Evolutionary conservation across 37 sponge, comb jelly and placozoan species (phyloP), one percentile per base, ranked within the genome.

Genomic region (Diacarnus erythraeanus): DNA sequence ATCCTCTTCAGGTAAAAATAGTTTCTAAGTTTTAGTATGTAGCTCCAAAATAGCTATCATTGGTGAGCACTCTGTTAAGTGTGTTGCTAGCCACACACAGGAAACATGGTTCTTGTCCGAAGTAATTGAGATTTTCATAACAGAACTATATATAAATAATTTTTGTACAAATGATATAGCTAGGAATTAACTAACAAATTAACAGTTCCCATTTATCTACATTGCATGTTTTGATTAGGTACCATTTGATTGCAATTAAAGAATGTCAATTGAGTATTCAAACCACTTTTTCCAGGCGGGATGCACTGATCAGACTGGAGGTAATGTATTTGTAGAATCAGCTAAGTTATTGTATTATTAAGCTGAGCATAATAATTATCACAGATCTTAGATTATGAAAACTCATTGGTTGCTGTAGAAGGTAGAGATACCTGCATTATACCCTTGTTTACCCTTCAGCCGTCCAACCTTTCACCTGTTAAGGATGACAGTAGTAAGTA

Each of bases 351-450:
- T 34, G 1, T 37, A 30, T 42, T 21, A 20, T 74, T 59, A 1
- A 76, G 4, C 38, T 60, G 59, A 42, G n/a, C 57, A 33, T 74
- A 30, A 56, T n/a, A n/a, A n/a, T n/a, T n/a, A n/a, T 69, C 78
- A 17, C 57, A 96, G 97, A 80, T 96, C 21, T 59, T 93, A 22
- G 97, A 96, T 58, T 47, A 71, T 36, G 89, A 88, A 26, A 56
- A 54, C 26, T 36, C 74, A n/a, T 75, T 94, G 36, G 42, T 40
- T 31, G 51, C 35, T 21, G 41, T 26, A 2, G 77, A 86, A 57
- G 97, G 94, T 2, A 85, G 78, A 69, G 94, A 89, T 9, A 58
- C 88, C 77, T 83, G 85, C 74, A 86, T 94, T 23, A 68, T 97
- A 4, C 97, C 94, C 0, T 68, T 86, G 30, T 78, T 42, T 75